A percentile compares a stretch with the other conserved stretches of the same genome.
phyloP scores from a whole-genome alignment of 2,113 vertebrate genomes.

The Tautogolabrus adspersus region DNA sequence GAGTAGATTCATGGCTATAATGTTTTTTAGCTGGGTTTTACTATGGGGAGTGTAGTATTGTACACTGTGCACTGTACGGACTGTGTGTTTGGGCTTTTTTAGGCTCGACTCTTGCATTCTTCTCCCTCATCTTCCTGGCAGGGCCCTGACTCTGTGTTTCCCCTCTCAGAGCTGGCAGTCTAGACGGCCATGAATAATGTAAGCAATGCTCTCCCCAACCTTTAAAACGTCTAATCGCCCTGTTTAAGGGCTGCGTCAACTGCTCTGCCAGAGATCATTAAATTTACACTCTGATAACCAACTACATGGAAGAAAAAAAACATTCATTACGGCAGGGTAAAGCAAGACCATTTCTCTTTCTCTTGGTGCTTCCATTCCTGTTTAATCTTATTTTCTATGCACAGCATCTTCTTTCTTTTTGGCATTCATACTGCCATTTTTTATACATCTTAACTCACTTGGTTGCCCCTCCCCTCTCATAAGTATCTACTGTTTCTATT shows the following conservation, averaged over 20 bases:
- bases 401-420: neutral
- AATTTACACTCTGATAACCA: conserved; percentile 57
- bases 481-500: neutral
- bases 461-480: neutral
- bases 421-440: neutral
- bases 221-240: conserved; percentile 66
- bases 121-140: conserved; percentile 67
- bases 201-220: conserved; percentile 62
- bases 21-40: conserved; percentile 4
- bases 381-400: conserved; percentile 7
- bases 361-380: conserved; percentile 18
- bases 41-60: conserved; percentile 27
- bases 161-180: conserved; percentile 63
- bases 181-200: conserved; percentile 80
- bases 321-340: conserved; percentile 31
- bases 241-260: conserved; percentile 74
- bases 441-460: neutral
- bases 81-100: conserved; percentile 48
- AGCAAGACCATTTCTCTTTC: conserved; percentile 20
- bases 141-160: conserved; percentile 66
- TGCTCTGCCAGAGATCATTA: conserved; percentile 67
- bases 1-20: conserved; percentile 23
- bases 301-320: conserved; percentile 35
- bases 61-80: conserved; percentile 25
- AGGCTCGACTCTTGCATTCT: conserved; percentile 52